Evolutionary conservation across 2,888 invertebrate species (phyloP).

Genomic region (Steinernema hermaphroditum): DNA sequence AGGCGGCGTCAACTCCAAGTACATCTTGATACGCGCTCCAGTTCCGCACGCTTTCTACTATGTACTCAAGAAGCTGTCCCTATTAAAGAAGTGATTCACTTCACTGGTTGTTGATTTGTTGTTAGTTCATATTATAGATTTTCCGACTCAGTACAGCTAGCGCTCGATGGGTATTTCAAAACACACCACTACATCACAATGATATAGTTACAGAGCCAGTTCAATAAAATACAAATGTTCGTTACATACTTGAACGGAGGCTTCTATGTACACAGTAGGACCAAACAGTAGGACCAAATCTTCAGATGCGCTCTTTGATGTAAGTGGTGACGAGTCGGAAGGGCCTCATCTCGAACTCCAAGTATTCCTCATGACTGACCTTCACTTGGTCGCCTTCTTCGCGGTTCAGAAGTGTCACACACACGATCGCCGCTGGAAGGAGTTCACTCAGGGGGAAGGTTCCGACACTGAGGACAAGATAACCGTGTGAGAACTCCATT

Average conservation of each 20-base stretch:
- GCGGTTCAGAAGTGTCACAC: conserved; percentile 87
- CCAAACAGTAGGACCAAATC: no score
- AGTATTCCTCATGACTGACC: conserved; percentile 52
- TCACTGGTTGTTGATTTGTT: not conserved
- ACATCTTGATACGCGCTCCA: not conserved
- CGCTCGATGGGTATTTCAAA: no score
- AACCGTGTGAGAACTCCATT: no score
- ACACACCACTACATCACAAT: no score
- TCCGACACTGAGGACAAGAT: no score
- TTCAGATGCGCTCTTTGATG: conserved; percentile 39
- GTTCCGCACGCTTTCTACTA: not conserved
- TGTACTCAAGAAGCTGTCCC: not conserved
- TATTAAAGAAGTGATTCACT: not conserved
- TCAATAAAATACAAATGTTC: no score
- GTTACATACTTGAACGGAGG: no score
- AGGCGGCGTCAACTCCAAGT: conserved; percentile 19
- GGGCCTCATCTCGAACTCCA: conserved; percentile 62
- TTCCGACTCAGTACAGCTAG: no score
- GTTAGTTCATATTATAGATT: no score
- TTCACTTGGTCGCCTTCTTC: conserved; percentile 88
- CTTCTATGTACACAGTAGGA: no score
- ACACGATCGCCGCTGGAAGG: conserved; percentile 79
- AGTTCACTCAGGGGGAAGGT: no score
- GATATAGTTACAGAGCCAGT: no score
- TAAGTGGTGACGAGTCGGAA: conserved; percentile 56